Conservation (phyloP, 2,113 vertebrate species). For the Anser cygnoides region DNA sequence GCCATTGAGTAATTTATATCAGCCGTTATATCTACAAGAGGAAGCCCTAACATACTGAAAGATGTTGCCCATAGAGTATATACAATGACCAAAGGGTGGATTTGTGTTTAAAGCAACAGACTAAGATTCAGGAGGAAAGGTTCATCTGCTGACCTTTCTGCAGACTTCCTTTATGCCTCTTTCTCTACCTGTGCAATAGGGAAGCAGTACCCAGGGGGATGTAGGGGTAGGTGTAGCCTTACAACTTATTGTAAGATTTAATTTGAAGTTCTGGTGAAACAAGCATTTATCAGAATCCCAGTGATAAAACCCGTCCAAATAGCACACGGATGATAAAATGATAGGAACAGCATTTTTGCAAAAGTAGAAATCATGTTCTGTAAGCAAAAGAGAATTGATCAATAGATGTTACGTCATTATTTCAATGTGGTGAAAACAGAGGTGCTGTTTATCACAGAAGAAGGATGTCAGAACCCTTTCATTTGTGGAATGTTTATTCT, state of each 20-base stretch:
- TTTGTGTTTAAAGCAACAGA: neutral
- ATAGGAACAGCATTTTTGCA: neutral
- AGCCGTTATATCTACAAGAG: neutral
- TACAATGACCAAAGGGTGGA: neutral
- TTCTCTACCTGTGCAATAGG: neutral
- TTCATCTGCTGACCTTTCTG: neutral
- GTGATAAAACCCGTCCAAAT: neutral
- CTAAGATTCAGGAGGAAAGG: neutral
- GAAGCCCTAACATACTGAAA: neutral
- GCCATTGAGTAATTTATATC: conserved; percentile 4
- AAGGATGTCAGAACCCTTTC: neutral
- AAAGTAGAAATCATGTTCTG: neutral
- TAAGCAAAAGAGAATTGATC: neutral
- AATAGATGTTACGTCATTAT: neutral
- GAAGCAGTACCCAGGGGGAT: neutral
- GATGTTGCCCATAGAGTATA: neutral
- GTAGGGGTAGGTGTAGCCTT: neutral
- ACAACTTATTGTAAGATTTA: neutral
- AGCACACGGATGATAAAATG: neutral
- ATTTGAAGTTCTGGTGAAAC: neutral
- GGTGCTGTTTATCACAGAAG: neutral
- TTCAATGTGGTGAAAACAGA: neutral
- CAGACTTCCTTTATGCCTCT: neutral
- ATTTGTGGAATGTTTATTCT: neutral
- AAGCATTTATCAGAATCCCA: neutral